Conservation (phyloP, 2,113 vertebrate genomes). For the Oceanites oceanicus region DNA sequence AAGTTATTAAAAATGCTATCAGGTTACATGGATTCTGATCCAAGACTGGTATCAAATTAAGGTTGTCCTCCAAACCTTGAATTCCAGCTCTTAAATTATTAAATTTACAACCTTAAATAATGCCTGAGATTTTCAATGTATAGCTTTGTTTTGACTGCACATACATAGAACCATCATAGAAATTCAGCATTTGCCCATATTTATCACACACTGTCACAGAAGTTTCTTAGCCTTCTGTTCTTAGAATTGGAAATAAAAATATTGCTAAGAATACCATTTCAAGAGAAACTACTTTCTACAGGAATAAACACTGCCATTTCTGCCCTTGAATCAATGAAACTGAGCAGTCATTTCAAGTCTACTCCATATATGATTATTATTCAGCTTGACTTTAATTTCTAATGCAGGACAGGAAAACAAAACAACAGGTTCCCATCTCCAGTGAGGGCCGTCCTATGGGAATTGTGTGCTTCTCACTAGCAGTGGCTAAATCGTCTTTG, state of each 20-base stretch:
- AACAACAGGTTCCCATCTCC: background rate
- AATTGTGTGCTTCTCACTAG: background rate
- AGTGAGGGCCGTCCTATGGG: background rate
- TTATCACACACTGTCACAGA: conserved; percentile 14
- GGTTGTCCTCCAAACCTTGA: background rate
- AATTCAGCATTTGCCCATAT: conserved; percentile 10
- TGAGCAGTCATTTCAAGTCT: background rate
- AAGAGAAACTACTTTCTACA: background rate
- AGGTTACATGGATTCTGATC: background rate
- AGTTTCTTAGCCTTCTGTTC: conserved; percentile 21
- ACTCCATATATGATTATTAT: background rate
- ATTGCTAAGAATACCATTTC: background rate
- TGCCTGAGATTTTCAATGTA: background rate
- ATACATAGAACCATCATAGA: background rate
- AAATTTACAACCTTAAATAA: background rate
- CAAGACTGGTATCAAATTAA: background rate
- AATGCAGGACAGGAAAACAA: background rate
- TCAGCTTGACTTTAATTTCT: conserved; percentile 8
- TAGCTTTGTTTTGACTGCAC: conserved; percentile 17
- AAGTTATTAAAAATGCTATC: background rate
- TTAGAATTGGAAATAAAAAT: conserved; percentile 20
- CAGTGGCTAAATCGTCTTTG: background rate
- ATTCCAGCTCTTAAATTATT: background rate
- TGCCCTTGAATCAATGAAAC: background rate
- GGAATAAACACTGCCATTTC: conserved; percentile 7